phyloP scores from a whole-genome alignment of 2,797 vertebrate genomes.

The Decapterus maruadsi region DNA sequence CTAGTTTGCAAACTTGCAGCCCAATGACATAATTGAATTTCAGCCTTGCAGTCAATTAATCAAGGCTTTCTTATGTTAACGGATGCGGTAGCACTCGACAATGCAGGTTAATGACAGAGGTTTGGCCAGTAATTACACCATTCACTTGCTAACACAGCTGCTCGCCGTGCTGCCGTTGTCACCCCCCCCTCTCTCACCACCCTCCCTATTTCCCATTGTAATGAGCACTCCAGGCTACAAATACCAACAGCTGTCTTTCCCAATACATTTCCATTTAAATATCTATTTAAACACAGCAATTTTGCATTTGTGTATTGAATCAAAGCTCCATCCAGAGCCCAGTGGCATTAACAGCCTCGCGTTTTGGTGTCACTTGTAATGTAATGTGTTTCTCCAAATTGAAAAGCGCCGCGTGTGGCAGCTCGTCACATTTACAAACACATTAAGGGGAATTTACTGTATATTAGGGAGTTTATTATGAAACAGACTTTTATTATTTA shows the following conservation, averaged over 20 bases:
- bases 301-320: slow-evolving; percentile 80
- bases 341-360: slow-evolving; percentile 36
- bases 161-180: slow-evolving; percentile 92
- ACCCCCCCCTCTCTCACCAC: slow-evolving; percentile 61
- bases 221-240: slow-evolving; percentile 90
- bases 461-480: slow-evolving; percentile 9
- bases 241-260: slow-evolving; percentile 85
- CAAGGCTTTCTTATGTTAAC: slow-evolving; percentile 97
- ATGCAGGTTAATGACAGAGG: slow-evolving; percentile 93
- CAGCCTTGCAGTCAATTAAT: slow-evolving; percentile 94
- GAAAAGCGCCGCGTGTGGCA: slow-evolving; percentile 33
- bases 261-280: slow-evolving; percentile 85
- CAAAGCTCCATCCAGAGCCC: slow-evolving; percentile 38
- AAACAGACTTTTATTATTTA: not conserved
- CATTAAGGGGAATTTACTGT: slow-evolving; percentile 8
- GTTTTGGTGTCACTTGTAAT: slow-evolving; percentile 56
- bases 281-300: slow-evolving; percentile 76
- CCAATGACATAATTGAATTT: slow-evolving; percentile 92
- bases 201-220: slow-evolving; percentile 92
- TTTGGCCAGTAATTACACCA: slow-evolving; percentile 92
- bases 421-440: slow-evolving; percentile 58
- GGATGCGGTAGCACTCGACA: slow-evolving; percentile 91
- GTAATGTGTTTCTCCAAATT: slow-evolving; percentile 33
- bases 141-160: slow-evolving; percentile 95
- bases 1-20: slow-evolving; percentile 89